A percentile compares a stretch with the other conserved stretches of the same genome.
Conservation (phyloP, 1,140 invertebrate species). For the Philotrypesis tridentata region DNA sequence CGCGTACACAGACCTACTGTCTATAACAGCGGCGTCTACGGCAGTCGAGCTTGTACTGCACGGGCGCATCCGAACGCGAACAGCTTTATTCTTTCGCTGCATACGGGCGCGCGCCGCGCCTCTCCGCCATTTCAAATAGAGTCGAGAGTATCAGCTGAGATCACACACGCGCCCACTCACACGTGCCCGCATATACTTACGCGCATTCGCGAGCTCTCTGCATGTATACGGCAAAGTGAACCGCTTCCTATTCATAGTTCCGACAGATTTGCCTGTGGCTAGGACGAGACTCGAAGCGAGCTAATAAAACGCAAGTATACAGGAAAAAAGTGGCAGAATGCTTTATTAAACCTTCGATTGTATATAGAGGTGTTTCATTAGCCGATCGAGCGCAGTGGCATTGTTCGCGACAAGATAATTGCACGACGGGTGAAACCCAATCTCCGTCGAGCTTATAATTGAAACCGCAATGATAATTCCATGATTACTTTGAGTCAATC, state of each 20-base stretch:
- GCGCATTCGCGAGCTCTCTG: neutral
- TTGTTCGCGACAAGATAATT: neutral
- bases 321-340: neutral
- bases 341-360: neutral
- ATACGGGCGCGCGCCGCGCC: slow-evolving; percentile 46
- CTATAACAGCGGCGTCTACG: neutral
- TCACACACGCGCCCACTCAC: too few relatives aligned
- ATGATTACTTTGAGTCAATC: neutral
- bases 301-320: neutral
- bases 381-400: neutral
- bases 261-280: neutral
- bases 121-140: slow-evolving; percentile 61
- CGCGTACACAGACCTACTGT: neutral
- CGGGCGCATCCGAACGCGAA: slow-evolving; percentile 57
- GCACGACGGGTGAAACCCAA: neutral
- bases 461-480: neutral
- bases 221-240: neutral
- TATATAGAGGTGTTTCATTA: neutral
- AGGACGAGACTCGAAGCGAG: neutral
- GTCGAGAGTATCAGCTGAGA: too few relatives aligned
- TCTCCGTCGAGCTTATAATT: neutral
- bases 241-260: neutral
- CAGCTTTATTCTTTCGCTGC: slow-evolving; percentile 65
- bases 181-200: slow-evolving; percentile 11
- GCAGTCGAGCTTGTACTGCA: neutral